Conservation (phyloP, 2,888 invertebrate species). For the Blomia tropicalis region DNA sequence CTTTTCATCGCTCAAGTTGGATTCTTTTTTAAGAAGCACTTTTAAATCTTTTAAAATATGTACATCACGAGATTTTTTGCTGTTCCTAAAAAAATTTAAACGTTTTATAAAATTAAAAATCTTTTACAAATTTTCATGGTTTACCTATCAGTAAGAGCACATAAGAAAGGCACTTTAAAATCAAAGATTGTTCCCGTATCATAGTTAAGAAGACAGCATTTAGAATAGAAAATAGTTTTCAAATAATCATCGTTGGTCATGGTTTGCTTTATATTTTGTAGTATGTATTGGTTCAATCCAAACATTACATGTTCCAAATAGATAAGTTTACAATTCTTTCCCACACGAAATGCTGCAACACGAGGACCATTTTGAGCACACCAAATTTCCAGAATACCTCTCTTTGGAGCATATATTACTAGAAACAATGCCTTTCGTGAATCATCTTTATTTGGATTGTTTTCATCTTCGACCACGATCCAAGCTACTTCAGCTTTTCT, state of each 20-base stretch:
- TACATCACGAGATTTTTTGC: constrained; percentile 67
- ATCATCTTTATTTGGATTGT: constrained; percentile 25
- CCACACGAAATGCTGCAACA: constrained; percentile 75
- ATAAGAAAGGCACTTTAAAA: constrained; percentile 74
- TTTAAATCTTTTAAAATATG: constrained; percentile 58
- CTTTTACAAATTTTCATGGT: not conserved
- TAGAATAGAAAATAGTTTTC: constrained; percentile 36
- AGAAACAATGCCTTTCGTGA: constrained; percentile 59
- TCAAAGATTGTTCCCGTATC: constrained; percentile 59
- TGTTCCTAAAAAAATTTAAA: constrained; percentile 51
- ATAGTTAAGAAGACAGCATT: constrained; percentile 64
- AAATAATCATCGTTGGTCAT: constrained; percentile 31
- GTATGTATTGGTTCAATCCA: constrained; percentile 46
- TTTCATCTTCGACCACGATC: constrained; percentile 56
- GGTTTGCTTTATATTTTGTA: constrained; percentile 28
- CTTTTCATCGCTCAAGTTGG: not conserved
- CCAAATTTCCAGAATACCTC: constrained; percentile 81
- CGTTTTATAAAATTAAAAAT: too few species aligned
- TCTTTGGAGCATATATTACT: constrained; percentile 76
- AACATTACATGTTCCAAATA: constrained; percentile 65
- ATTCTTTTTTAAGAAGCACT: constrained; percentile 24
- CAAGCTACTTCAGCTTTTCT: constrained; percentile 88
- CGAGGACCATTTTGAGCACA: constrained; percentile 71
- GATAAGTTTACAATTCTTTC: constrained; percentile 54
- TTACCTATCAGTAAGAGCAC: constrained; percentile 45